These are phyloP conservation scores for Zophobas atratus DNA, from an alignment of 1,140 invertebrate species.

Conservation along the genomic window DNA sequence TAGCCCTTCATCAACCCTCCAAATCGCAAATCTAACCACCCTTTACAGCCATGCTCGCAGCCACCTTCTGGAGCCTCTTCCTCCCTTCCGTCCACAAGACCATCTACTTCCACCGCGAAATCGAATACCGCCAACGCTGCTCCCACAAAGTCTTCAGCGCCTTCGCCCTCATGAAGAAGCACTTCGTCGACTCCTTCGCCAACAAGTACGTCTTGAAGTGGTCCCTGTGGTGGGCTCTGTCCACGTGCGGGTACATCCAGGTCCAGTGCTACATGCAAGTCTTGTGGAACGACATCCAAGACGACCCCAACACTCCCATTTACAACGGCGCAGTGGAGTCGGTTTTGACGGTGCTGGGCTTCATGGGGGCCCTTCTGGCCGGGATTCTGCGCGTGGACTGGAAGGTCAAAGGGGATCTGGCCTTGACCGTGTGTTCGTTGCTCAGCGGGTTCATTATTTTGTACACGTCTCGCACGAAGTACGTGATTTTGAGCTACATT, in stretches of 20 bases:
- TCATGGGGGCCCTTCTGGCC: conserved; percentile 71
- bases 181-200: conserved; percentile 82
- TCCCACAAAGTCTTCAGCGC: conserved; percentile 61
- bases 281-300: conserved; percentile 78
- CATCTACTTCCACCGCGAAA: conserved; percentile 83
- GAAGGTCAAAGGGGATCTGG: conserved; percentile 64
- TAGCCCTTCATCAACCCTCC: not conserved
- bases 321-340: conserved; percentile 83
- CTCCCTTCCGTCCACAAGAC: conserved; percentile 83
- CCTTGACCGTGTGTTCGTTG: conserved; percentile 69
- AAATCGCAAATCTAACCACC: conserved; percentile 6
- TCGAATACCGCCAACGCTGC: conserved; percentile 46
- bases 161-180: conserved; percentile 74
- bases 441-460: conserved; percentile 79
- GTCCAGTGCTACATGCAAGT: conserved; percentile 86
- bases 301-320: conserved; percentile 53
- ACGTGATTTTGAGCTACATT: conserved; percentile 81
- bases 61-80: conserved; percentile 82
- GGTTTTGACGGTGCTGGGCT: conserved; percentile 80
- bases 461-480: conserved; percentile 73
- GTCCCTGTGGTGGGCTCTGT: conserved; percentile 89
- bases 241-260: conserved; percentile 86
- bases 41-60: conserved; percentile 77
- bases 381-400: conserved; percentile 65
- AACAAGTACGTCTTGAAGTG: conserved; percentile 84